phyloP scores from a whole-genome alignment of 2,888 invertebrate genomes.

The Molanna angustata region DNA sequence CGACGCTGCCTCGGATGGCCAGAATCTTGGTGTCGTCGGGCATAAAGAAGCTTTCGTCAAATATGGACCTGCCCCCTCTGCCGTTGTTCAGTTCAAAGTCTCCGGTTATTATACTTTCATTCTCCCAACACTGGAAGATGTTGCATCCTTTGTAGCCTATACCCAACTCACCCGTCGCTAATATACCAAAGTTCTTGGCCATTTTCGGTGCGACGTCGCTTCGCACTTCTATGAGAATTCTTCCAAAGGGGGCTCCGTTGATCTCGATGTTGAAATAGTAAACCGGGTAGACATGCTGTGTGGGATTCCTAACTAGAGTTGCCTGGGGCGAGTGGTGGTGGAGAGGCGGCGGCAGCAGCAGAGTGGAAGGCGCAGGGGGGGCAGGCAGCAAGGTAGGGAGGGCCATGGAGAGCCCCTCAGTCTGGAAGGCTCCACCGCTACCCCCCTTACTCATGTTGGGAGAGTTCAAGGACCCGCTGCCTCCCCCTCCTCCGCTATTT shows the following conservation, averaged over 20 bases:
- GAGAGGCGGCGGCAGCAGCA: constrained; percentile 33
- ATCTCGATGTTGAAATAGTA: constrained; percentile 77
- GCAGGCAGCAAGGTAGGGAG: constrained; percentile 39
- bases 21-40: constrained; percentile 77
- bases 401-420: constrained; percentile 42
- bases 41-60: constrained; percentile 74
- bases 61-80: constrained; percentile 73
- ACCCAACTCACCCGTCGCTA: constrained; percentile 70
- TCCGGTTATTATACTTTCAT: constrained; percentile 77
- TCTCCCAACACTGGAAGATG: constrained; percentile 81
- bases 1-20: constrained; percentile 74
- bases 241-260: constrained; percentile 65
- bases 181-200: constrained; percentile 73
- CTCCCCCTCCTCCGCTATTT: too few relatives aligned
- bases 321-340: constrained; percentile 47
- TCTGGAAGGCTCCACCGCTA: constrained; percentile 38
- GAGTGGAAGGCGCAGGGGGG: constrained; percentile 15
- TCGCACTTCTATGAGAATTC: constrained; percentile 73
- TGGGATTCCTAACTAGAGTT: constrained; percentile 52
- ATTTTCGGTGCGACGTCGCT: constrained; percentile 78
- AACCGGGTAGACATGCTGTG: constrained; percentile 61
- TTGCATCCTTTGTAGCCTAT: constrained; percentile 77
- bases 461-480: constrained; percentile 39
- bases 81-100: constrained; percentile 81
- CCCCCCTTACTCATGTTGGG: constrained; percentile 38